Conservation (phyloP, 1,140 invertebrate genomes). For the Aphis gossypii region DNA sequence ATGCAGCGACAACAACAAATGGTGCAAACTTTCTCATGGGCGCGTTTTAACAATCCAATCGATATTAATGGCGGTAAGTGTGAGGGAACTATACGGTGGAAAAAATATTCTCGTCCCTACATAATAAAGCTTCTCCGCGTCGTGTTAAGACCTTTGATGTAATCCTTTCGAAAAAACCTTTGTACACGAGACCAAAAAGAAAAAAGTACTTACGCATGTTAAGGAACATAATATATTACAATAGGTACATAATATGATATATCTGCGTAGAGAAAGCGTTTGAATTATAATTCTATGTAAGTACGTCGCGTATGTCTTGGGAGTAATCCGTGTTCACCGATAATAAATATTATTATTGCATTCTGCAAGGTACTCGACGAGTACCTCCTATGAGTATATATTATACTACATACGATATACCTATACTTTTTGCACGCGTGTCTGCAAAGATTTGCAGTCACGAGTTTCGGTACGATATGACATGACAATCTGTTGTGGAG, state of each 20-base stretch:
- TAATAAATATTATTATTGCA: constrained; percentile 10
- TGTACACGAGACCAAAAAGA: neutral
- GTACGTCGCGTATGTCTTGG: neutral
- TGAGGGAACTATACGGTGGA: neutral
- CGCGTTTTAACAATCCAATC: constrained; percentile 46
- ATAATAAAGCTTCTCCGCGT: neutral
- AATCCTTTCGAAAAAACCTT: neutral
- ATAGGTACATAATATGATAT: neutral
- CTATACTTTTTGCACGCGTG: neutral
- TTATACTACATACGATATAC: neutral
- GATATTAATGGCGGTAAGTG: constrained; percentile 32
- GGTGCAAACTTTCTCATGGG: constrained; percentile 45
- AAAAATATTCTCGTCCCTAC: constrained; percentile 22
- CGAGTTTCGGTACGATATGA: neutral
- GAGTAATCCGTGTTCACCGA: neutral
- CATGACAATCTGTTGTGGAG: neutral
- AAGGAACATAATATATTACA: neutral
- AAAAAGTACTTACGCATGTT: neutral
- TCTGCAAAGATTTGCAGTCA: neutral
- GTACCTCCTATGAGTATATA: neutral
- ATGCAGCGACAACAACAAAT: constrained; percentile 43
- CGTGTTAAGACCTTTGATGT: neutral
- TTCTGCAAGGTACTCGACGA: neutral
- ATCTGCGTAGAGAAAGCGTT: neutral
- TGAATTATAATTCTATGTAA: neutral